Percentiles rank a stretch among this genome's conserved stretches.
These are phyloP conservation scores for Neoarius graeffei DNA, from an alignment of 2,113 vertebrate species.

Conservation along the genomic window DNA sequence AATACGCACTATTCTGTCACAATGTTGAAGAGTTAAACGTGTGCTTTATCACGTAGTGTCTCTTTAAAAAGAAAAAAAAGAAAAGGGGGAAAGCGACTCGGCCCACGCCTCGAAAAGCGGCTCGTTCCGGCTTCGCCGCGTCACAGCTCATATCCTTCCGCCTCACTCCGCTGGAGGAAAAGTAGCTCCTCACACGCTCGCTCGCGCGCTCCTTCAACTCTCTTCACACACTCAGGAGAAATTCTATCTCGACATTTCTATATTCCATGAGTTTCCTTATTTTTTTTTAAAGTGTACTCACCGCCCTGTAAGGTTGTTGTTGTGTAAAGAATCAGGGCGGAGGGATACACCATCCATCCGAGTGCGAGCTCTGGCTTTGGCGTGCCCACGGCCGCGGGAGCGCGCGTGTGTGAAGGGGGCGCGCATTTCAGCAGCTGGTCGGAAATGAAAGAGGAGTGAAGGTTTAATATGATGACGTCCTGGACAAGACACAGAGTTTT, in stretches of 20 bases:
- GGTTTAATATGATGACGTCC: conserved; percentile 35
- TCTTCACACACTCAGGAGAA: neutral
- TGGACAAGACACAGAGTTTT: neutral
- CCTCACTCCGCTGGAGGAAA: conserved; percentile 65
- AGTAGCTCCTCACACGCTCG: conserved; percentile 64
- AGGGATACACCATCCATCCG: neutral
- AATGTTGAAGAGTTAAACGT: neutral
- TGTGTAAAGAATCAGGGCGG: neutral
- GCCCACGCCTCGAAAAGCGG: conserved; percentile 84
- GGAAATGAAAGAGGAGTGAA: conserved; percentile 29
- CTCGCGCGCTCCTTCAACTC: too few relatives aligned
- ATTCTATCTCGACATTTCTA: neutral
- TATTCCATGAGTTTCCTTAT: too few relatives aligned
- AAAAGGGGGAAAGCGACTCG: neutral
- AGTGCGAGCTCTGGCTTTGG: neutral
- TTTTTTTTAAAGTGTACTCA: neutral
- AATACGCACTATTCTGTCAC: too few relatives aligned
- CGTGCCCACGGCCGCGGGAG: conserved; percentile 12
- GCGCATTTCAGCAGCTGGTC: conserved; percentile 53
- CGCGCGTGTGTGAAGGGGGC: conserved; percentile 33
- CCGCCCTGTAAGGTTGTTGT: neutral
- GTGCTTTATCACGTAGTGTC: conserved; percentile 50
- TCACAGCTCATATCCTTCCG: conserved; percentile 72
- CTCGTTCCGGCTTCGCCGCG: conserved; percentile 79
- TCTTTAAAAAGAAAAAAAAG: conserved; percentile 68